Evolutionary conservation across 2,797 vertebrate genomes (phyloP).

Genomic region (Uromys caudimaculatus): DNA sequence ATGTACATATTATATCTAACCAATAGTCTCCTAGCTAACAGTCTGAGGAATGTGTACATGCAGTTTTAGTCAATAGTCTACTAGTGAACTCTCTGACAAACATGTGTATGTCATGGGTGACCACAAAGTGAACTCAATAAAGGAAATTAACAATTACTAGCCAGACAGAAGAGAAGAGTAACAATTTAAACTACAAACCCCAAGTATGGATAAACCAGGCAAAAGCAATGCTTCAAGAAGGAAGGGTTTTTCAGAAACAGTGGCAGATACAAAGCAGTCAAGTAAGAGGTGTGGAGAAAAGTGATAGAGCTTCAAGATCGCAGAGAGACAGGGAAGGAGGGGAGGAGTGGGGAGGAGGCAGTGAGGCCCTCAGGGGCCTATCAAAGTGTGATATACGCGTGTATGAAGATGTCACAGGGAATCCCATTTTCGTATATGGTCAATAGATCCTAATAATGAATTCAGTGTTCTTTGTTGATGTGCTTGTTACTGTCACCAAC

Average conservation of each 20-base stretch:
- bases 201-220: background rate
- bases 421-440: background rate
- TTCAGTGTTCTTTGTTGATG: background rate
- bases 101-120: background rate
- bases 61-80: background rate
- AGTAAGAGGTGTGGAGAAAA: background rate
- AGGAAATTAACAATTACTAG: background rate
- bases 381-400: background rate
- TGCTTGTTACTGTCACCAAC: background rate
- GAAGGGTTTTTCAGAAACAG: background rate
- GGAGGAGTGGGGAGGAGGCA: no score
- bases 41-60: background rate
- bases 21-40: background rate
- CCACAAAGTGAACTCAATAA: background rate
- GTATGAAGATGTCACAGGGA: background rate
- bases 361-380: no score
- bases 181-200: background rate
- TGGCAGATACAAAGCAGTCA: background rate
- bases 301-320: background rate
- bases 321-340: background rate
- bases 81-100: background rate
- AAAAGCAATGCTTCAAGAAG: background rate
- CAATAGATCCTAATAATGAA: background rate
- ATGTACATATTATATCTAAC: background rate
- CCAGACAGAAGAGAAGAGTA: background rate